Conservation (phyloP, 2,797 vertebrate species). For the Bothrops alternatus region DNA sequence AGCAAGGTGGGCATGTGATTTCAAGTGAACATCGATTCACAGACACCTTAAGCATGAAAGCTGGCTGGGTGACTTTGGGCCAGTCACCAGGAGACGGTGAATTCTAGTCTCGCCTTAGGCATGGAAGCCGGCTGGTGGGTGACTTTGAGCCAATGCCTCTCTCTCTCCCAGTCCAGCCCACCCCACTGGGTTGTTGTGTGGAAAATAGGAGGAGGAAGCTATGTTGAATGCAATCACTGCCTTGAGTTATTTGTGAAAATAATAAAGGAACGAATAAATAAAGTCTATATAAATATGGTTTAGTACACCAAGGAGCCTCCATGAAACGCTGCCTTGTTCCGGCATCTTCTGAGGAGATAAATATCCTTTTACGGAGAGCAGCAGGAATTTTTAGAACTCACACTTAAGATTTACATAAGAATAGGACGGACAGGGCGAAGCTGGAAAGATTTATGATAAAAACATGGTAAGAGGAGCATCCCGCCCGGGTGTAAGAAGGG, state of each 20-base stretch:
- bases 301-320: too few species aligned
- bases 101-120: too few species aligned
- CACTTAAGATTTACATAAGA: slow-evolving; percentile 43
- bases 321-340: neutral
- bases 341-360: neutral
- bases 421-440: slow-evolving; percentile 34
- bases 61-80: neutral
- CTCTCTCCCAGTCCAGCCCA: too few species aligned
- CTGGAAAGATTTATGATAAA: slow-evolving; percentile 56
- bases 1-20: neutral
- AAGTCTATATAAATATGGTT: neutral
- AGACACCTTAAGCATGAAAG: too few species aligned
- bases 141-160: too few species aligned
- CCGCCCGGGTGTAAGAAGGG: slow-evolving; percentile 22
- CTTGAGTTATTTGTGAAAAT: neutral
- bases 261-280: neutral
- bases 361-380: slow-evolving; percentile 4
- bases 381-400: slow-evolving; percentile 28
- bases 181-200: too few species aligned
- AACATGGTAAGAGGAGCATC: slow-evolving; percentile 57
- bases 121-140: too few species aligned
- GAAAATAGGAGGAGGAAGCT: too few species aligned
- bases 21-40: neutral
- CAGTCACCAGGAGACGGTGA: neutral
- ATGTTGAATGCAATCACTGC: too few species aligned